These are phyloP conservation scores for Albula glossodonta DNA, from an alignment of 2,113 vertebrate species.

Conservation along the genomic window DNA sequence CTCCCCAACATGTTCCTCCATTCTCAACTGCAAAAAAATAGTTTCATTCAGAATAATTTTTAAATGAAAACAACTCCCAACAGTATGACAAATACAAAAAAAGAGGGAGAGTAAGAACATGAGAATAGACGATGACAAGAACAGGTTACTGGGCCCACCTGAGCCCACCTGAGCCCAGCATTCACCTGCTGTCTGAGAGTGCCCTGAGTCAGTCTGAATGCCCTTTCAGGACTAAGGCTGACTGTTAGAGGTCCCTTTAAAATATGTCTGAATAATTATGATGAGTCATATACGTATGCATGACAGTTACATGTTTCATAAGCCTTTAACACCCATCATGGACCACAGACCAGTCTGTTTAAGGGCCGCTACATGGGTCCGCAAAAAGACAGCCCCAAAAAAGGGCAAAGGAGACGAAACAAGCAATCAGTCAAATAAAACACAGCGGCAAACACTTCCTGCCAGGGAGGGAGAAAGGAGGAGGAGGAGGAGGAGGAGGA, in stretches of 20 bases:
- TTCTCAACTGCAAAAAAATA: too few species aligned
- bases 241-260: conserved; percentile 27
- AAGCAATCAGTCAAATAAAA: conserved; percentile 43
- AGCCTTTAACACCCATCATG: conserved; percentile 45
- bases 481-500: conserved; percentile 47
- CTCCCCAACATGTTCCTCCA: too few species aligned
- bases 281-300: conserved; percentile 43
- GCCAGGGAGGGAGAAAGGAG: conserved; percentile 53
- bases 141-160: too few species aligned
- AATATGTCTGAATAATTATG: conserved; percentile 56
- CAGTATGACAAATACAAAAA: too few species aligned
- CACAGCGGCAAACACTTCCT: conserved; percentile 39
- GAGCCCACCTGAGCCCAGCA: too few species aligned
- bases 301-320: conserved; percentile 49
- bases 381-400: conserved; percentile 50
- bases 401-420: conserved; percentile 62
- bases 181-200: too few species aligned
- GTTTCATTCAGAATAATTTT: too few species aligned
- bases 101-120: too few species aligned
- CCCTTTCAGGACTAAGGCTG: not conserved
- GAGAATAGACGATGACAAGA: too few species aligned
- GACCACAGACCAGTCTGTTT: too few species aligned
- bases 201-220: too few species aligned
- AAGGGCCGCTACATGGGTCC: conserved; percentile 34
- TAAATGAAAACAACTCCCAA: too few species aligned